Base-by-base conservation (phyloP, 2,888 invertebrate genomes). In the Rutpela maculata region DNA sequence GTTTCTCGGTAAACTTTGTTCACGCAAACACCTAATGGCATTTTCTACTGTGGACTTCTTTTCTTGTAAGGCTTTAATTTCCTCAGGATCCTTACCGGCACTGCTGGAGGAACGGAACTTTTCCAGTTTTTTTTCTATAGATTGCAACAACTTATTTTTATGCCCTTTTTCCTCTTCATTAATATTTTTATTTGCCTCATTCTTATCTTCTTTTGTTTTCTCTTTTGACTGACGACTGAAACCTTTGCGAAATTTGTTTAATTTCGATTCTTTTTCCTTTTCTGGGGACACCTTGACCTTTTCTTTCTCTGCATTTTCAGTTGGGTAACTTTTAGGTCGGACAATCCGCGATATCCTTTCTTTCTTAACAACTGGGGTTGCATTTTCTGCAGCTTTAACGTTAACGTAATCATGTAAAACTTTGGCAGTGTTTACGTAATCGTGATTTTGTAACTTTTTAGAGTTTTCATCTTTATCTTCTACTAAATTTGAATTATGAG, bases 91-190 rank as follows among this genome's bases (percentile, higher is more conserved):
- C 68, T 90, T 84, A 68, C 92, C 91, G 1, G 93, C 89, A 77
- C 90, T 86, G 63, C 87, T 87, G 56, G 88, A 87, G 3, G 88
- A 85, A 22, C 92, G 90, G 55, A 95, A 91, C 87, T 94, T 95
- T 88, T 95, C 95, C 85, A 95, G 91, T 87, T 94, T 95, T 86
- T 95, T 95, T 62, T 96, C 95, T 83, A 96, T 92, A 0, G 94
- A 93, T 86, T 95, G 95, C 57, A 96, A 90, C 82, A 96, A 91
- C 78, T 92, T 92, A 82, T 91, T 91, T 82, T 90, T 91, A 76
- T 86, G 86, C 0, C 81, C 81, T 71, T 87, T 86, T 26, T 88
- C 87, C 82, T 88, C 85, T 69, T 87, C 86, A 66, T 86, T 86
- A 59, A 84, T 85, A 56, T 67, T 84, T 81, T 87, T 86, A 62